Evolutionary conservation across 2,797 vertebrate genomes (phyloP).

Genomic region (Falco cherrug): DNA sequence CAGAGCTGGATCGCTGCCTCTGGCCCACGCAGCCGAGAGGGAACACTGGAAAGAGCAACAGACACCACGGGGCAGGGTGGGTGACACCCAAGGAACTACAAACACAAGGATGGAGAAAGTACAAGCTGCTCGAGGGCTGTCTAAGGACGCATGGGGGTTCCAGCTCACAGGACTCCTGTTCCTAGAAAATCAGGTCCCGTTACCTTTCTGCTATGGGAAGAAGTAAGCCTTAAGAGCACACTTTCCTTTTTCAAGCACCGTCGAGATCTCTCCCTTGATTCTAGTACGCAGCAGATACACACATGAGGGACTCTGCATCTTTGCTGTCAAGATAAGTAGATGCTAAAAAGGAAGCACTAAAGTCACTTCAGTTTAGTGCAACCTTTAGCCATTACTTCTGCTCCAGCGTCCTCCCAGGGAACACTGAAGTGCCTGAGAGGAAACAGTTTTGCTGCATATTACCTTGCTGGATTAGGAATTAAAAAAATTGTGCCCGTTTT

Average conservation of each 20-base stretch:
- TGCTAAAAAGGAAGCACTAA: background rate
- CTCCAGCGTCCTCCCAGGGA: background rate
- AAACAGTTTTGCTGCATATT: background rate
- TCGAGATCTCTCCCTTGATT: background rate
- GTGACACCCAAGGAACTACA: background rate
- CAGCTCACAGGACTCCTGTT: background rate
- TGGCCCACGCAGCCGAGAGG: fast-evolving
- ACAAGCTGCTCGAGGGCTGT: fast-evolving
- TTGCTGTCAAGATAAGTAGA: background rate
- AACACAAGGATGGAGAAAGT: no score
- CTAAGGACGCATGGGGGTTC: fast-evolving
- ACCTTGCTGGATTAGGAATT: background rate
- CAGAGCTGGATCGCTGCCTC: fast-evolving
- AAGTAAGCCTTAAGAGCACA: background rate
- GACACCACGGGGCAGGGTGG: background rate
- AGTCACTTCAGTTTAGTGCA: background rate
- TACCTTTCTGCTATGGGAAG: background rate
- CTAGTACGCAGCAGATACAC: background rate
- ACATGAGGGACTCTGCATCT: background rate
- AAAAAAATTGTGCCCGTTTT: background rate
- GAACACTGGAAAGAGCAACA: background rate
- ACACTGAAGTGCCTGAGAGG: background rate
- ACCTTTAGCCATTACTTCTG: background rate
- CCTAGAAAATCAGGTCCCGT: background rate
- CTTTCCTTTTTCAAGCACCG: fast-evolving